Conservation (phyloP, 64 coral and sea anemone species). For the Pocillopora verrucosa region DNA sequence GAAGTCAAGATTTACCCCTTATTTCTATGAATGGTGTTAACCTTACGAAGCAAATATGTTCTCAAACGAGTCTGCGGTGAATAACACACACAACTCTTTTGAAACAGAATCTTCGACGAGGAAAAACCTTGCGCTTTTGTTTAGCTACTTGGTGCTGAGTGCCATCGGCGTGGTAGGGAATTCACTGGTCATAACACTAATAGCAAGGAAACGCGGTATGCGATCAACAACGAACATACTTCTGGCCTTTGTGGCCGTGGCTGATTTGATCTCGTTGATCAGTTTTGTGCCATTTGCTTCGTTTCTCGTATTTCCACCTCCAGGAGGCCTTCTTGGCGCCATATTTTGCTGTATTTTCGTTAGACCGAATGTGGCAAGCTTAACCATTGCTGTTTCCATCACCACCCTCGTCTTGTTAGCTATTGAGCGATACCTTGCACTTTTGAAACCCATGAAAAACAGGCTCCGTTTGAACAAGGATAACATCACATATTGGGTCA, state of each 20-base stretch:
- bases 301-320: background rate
- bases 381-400: conserved; percentile 54
- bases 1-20: no score
- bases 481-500: conserved; percentile 26
- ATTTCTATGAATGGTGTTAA: no score
- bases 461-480: conserved; percentile 33
- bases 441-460: conserved; percentile 38
- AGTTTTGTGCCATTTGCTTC: conserved; percentile 56
- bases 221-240: conserved; percentile 74
- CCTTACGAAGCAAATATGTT: no score
- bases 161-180: conserved; percentile 51
- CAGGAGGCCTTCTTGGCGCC: conserved; percentile 22
- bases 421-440: conserved; percentile 49
- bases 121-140: background rate
- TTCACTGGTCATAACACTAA: conserved; percentile 42
- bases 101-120: background rate
- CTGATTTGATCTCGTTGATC: conserved; percentile 45
- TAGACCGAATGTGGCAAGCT: conserved; percentile 27
- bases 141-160: conserved; percentile 21
- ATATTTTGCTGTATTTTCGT: conserved; percentile 43
- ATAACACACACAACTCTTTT: background rate
- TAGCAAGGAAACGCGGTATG: conserved; percentile 38
- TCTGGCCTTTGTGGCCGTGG: conserved; percentile 59
- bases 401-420: conserved; percentile 36
- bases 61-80: no score